Conservation (phyloP, 2,797 vertebrate species). For the Enteromius thamalakanensis region DNA sequence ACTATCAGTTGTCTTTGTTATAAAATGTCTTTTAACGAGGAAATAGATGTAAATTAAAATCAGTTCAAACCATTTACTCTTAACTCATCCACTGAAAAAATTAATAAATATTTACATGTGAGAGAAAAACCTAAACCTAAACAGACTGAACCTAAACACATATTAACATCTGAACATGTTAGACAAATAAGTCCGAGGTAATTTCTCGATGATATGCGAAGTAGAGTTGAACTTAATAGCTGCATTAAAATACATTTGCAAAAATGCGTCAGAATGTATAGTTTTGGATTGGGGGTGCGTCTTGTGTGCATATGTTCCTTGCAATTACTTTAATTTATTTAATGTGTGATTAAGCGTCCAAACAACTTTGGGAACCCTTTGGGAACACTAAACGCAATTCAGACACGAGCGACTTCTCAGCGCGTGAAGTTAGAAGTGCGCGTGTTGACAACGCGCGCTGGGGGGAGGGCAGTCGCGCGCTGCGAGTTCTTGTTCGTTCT, state of each 20-base stretch:
- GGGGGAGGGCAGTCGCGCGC: slow-evolving; percentile 73
- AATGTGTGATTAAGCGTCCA: background rate
- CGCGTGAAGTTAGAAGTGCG: slow-evolving; percentile 69
- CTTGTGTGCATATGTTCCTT: background rate
- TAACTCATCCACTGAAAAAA: background rate
- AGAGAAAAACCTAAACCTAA: background rate
- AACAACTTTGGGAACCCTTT: no score
- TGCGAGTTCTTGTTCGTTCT: slow-evolving; percentile 79
- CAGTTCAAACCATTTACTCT: background rate
- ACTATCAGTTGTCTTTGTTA: background rate
- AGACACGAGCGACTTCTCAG: background rate
- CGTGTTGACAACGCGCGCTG: slow-evolving; percentile 77
- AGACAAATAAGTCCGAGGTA: background rate
- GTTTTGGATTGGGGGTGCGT: background rate
- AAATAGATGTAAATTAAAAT: background rate
- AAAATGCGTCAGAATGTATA: background rate
- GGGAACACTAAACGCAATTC: background rate
- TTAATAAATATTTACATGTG: background rate
- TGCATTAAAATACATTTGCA: background rate
- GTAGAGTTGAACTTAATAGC: background rate
- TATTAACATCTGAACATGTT: background rate
- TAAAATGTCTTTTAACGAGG: background rate
- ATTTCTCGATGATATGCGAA: background rate
- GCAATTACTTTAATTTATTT: background rate
- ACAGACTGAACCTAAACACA: background rate